These are phyloP conservation scores for Sylvia borin DNA, from an alignment of 2,797 vertebrate species.

Conservation along the genomic window DNA sequence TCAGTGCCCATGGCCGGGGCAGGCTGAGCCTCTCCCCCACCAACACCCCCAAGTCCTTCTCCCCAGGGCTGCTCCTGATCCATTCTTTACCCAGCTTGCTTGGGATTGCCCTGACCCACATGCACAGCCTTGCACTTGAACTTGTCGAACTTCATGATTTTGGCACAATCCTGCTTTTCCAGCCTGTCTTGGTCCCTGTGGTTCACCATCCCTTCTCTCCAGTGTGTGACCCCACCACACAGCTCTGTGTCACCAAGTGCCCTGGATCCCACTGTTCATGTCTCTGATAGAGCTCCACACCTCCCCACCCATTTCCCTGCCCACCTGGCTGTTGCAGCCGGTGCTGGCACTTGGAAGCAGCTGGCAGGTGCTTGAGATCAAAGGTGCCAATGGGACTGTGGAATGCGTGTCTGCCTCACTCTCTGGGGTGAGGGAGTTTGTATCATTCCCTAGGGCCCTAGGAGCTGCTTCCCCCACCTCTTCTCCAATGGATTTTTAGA, in stretches of 20 bases:
- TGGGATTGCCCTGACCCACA: background rate
- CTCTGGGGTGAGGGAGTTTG: background rate
- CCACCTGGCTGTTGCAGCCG: accelerated
- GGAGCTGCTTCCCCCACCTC: accelerated
- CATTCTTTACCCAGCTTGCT: accelerated
- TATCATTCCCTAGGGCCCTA: too few species aligned
- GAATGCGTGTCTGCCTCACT: too few species aligned
- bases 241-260: background rate
- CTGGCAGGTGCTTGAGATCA: background rate
- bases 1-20: background rate
- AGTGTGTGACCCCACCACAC: accelerated
- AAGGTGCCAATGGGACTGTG: accelerated
- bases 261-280: accelerated
- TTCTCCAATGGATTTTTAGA: background rate
- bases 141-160: background rate
- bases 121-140: background rate
- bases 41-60: background rate
- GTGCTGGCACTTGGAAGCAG: background rate
- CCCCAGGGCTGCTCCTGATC: background rate
- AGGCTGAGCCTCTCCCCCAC: background rate
- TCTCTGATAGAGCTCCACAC: accelerated
- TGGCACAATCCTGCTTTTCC: background rate
- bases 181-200: background rate
- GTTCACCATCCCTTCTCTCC: background rate
- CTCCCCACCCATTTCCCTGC: background rate